Conservation (phyloP, 2,113 vertebrate genomes). For the Clarias batrachus region DNA sequence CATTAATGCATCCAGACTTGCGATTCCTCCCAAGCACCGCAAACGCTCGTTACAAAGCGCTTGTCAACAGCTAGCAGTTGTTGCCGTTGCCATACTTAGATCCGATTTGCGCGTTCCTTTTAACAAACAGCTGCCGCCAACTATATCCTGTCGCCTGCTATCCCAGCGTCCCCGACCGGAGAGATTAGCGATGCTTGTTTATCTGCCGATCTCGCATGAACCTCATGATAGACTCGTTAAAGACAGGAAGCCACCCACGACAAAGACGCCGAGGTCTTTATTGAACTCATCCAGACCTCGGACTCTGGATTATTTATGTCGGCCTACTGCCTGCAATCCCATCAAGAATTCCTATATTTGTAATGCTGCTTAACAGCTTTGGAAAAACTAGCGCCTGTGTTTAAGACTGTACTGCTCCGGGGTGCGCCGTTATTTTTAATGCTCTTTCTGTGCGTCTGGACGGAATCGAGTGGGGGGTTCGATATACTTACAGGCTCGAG, state of each 20-base stretch:
- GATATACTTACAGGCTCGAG: constrained; percentile 12
- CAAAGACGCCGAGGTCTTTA: constrained; percentile 36
- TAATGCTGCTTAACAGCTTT: constrained; percentile 25
- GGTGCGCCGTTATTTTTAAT: constrained; percentile 18
- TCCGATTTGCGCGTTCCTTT: constrained; percentile 61
- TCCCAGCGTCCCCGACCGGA: constrained; percentile 72
- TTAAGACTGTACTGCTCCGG: not conserved
- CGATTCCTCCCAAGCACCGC: constrained; percentile 68
- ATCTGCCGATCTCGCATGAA: constrained; percentile 67
- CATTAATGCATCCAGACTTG: constrained; percentile 74
- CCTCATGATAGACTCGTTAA: constrained; percentile 66
- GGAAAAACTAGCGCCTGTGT: constrained; percentile 5
- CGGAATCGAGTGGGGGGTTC: not conserved
- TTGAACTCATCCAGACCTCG: constrained; percentile 22
- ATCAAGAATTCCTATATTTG: constrained; percentile 38
- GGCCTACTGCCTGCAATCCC: constrained; percentile 27
- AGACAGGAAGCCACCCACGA: constrained; percentile 19
- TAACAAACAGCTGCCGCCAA: constrained; percentile 69
- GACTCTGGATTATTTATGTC: constrained; percentile 62
- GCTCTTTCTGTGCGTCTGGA: not conserved
- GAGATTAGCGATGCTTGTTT: constrained; percentile 72
- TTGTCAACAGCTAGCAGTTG: constrained; percentile 74
- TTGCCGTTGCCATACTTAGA: constrained; percentile 63
- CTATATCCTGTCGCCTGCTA: constrained; percentile 66
- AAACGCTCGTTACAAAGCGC: constrained; percentile 68